A percentile compares a stretch with the other conserved stretches of the same genome.
These are phyloP conservation scores for Umimayanthus chanpuru DNA, from an alignment of 92 coral and sea anemone species.

Conservation along the genomic window DNA sequence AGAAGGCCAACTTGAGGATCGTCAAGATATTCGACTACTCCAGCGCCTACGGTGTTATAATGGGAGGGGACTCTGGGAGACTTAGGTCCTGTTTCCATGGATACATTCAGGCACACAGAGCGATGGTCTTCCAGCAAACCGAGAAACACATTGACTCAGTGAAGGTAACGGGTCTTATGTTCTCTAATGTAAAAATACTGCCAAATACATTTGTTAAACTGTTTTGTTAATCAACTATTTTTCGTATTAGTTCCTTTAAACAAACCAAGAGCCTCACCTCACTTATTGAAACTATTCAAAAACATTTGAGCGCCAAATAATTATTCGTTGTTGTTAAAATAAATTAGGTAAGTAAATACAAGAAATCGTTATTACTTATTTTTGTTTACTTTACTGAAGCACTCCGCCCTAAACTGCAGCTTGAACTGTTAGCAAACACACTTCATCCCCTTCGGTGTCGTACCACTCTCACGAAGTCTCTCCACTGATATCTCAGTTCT, in stretches of 20 bases:
- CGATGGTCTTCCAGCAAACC: conserved; percentile 45
- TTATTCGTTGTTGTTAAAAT: not conserved
- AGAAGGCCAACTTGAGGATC: conserved; percentile 51
- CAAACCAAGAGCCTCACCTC: no score
- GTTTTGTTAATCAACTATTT: not conserved
- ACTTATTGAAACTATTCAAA: not conserved
- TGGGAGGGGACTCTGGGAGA: conserved; percentile 66
- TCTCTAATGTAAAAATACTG: not conserved
- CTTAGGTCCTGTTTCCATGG: conserved; percentile 50
- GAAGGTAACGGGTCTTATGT: conserved; percentile 33
- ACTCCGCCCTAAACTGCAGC: no score
- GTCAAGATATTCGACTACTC: conserved; percentile 50
- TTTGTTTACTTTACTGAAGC: no score
- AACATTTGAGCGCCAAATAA: not conserved
- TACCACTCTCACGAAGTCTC: no score
- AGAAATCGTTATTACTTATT: no score
- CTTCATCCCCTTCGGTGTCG: no score
- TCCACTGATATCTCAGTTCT: no score
- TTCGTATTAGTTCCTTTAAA: not conserved
- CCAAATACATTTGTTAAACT: not conserved
- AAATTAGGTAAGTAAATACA: no score
- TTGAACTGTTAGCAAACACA: no score
- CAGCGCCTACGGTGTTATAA: conserved; percentile 65
- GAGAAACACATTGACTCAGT: conserved; percentile 33
- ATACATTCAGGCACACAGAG: conserved; percentile 54